Conservation (phyloP, 2,113 vertebrate genomes). For the Sceloporus tristichus region DNA sequence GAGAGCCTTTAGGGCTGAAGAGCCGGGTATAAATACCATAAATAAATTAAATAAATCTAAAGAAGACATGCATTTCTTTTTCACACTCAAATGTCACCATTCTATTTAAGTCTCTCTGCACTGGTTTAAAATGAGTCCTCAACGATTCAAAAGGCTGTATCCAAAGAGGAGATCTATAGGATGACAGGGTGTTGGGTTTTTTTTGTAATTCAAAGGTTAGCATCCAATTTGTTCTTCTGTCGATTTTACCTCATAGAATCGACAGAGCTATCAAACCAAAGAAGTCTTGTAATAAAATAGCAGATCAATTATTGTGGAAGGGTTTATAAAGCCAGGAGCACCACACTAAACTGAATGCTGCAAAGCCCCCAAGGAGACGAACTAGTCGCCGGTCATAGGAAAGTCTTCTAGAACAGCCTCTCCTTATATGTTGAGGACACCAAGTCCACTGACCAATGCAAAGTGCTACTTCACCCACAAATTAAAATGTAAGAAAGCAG, state of each 20-base stretch:
- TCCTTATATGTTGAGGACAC: too few species aligned
- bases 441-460: background rate
- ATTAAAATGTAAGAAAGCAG: conserved; percentile 13
- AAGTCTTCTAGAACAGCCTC: too few species aligned
- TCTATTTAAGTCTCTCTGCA: background rate
- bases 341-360: too few species aligned
- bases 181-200: too few species aligned
- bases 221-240: background rate
- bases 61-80: too few species aligned
- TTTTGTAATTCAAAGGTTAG: background rate
- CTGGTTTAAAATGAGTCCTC: background rate
- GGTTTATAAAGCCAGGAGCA: background rate
- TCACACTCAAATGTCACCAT: too few species aligned
- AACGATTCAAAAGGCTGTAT: background rate
- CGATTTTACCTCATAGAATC: background rate
- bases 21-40: too few species aligned
- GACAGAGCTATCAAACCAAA: background rate
- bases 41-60: too few species aligned
- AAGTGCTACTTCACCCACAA: background rate
- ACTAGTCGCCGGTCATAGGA: too few species aligned
- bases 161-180: background rate
- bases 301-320: background rate
- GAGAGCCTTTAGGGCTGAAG: too few species aligned
- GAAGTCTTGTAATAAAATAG: background rate
- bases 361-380: too few species aligned